phyloP scores from a whole-genome alignment of 2,888 invertebrate species.

The Incurvaria masculella region DNA sequence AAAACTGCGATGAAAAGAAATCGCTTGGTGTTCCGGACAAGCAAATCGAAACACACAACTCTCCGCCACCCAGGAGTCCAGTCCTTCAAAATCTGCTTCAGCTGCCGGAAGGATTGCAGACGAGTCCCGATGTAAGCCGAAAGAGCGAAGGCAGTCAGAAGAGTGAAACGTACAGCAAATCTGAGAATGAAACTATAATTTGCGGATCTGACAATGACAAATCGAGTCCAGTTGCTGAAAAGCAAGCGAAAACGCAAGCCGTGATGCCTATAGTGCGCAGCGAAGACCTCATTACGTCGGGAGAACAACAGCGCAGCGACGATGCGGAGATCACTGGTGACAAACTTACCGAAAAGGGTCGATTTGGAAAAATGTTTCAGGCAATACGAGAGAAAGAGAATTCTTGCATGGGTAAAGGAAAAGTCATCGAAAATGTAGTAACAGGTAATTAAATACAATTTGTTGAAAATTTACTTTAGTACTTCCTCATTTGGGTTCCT shows the following conservation, averaged over 20 bases:
- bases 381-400: conserved; percentile 44
- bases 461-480: no score
- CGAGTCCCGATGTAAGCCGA: conserved; percentile 41
- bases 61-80: conserved; percentile 46
- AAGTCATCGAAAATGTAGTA: conserved; percentile 46
- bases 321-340: conserved; percentile 39
- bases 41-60: conserved; percentile 31
- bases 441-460: conserved; percentile 34
- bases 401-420: conserved; percentile 49
- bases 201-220: conserved; percentile 46
- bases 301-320: conserved; percentile 19
- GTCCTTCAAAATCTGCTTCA: conserved; percentile 40
- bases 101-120: conserved; percentile 39
- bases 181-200: conserved; percentile 49
- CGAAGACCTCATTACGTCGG: conserved; percentile 38
- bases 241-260: conserved; percentile 45
- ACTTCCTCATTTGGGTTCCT: no score
- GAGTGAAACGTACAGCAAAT: conserved; percentile 39
- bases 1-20: conserved; percentile 32
- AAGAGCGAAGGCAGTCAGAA: conserved; percentile 46
- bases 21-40: conserved; percentile 35
- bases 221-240: conserved; percentile 43
- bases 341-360: conserved; percentile 38
- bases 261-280: conserved; percentile 48
- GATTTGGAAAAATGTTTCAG: conserved; percentile 42